phyloP scores from a whole-genome alignment of 2,888 invertebrate species.

The Trypoxylon attenuatum region DNA sequence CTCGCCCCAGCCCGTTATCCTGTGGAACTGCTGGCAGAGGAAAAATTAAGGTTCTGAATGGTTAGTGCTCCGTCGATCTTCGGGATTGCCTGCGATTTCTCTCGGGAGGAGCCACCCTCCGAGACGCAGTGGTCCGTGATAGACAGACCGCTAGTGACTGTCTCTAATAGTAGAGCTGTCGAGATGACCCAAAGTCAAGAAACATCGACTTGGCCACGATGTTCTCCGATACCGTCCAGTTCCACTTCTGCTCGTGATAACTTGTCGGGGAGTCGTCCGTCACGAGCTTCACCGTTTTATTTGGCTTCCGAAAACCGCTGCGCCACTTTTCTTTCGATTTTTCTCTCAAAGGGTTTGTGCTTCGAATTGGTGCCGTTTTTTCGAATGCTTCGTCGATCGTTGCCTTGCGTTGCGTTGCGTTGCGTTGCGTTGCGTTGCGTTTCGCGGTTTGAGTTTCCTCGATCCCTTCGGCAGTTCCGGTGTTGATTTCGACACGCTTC shows the following conservation, averaged over 20 bases:
- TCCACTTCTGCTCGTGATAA: constrained; percentile 4
- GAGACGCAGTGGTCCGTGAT: constrained; percentile 36
- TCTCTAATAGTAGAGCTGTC: constrained; percentile 27
- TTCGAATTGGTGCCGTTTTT: no score
- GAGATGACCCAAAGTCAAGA: constrained; percentile 14
- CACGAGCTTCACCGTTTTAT: no score
- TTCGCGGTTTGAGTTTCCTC: no score
- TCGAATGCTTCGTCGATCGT: no score
- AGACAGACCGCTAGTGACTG: constrained; percentile 33
- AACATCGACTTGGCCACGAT: constrained; percentile 1
- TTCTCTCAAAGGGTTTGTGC: no score
- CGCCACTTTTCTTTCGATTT: no score
- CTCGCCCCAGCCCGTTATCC: constrained; percentile 26
- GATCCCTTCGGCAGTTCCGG: no score
- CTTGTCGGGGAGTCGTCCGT: constrained; percentile 3
- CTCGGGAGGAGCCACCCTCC: constrained; percentile 23
- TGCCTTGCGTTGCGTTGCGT: no score
- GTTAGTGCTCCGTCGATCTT: constrained; percentile 44
- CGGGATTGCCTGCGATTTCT: constrained; percentile 42
- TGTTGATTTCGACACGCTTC: no score
- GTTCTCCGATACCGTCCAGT: background rate
- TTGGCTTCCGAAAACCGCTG: no score
- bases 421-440: no score
- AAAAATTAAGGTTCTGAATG: constrained; percentile 38
- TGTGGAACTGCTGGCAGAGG: constrained; percentile 23